Evolutionary conservation across 2,888 invertebrate genomes (phyloP).

Genomic region (Caenorhabditis sp.): DNA sequence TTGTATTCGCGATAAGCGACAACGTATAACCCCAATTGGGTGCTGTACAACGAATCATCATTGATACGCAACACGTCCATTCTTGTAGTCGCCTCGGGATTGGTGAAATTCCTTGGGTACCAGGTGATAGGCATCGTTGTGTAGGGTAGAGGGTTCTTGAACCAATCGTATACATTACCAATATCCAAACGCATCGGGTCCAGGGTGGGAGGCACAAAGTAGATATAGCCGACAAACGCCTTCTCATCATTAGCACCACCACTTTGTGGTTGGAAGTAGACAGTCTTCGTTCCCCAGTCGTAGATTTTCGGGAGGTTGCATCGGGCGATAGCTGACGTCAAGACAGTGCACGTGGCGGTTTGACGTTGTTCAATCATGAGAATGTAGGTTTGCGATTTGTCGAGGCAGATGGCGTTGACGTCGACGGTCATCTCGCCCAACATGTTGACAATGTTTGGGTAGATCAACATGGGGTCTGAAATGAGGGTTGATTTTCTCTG

Average conservation of each 20-base stretch:
- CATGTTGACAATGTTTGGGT: constrained; percentile 94
- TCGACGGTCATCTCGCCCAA: constrained; percentile 94
- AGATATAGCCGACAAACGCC: constrained; percentile 70
- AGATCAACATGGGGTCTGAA: constrained; percentile 69
- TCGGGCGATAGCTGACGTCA: constrained; percentile 69
- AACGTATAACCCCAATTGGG: constrained; percentile 66
- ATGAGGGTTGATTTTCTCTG: neutral
- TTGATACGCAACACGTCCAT: constrained; percentile 57
- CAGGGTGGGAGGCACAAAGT: constrained; percentile 70
- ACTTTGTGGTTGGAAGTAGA: constrained; percentile 69
- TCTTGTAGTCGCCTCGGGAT: constrained; percentile 54
- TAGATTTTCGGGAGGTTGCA: constrained; percentile 68
- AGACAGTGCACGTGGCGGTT: constrained; percentile 63
- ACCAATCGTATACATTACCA: constrained; percentile 69
- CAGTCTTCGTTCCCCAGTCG: constrained; percentile 70
- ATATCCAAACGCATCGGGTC: constrained; percentile 70
- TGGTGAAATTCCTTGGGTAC: constrained; percentile 71
- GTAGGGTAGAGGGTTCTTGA: constrained; percentile 65
- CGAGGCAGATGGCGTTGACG: constrained; percentile 93
- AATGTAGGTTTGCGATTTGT: constrained; percentile 72
- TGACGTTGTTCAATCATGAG: constrained; percentile 69
- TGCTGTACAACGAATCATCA: constrained; percentile 66
- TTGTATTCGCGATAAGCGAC: constrained; percentile 68
- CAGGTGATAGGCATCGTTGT: constrained; percentile 67
- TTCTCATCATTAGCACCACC: constrained; percentile 68